Conservation (phyloP, 2,888 invertebrate species). For the Formica aserva region DNA sequence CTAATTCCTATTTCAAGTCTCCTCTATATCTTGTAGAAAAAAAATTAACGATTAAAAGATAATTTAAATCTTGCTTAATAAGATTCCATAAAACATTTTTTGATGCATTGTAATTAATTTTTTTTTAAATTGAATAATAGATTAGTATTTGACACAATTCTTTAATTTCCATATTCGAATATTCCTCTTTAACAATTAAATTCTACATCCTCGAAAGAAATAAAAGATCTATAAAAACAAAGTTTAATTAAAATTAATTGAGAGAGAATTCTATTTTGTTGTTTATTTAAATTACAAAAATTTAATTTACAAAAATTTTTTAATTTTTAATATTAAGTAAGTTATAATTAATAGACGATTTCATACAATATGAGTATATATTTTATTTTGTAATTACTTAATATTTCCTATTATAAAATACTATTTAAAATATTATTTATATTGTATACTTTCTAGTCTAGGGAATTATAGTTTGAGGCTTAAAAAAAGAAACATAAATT, state of each 20-base stretch:
- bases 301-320: neutral
- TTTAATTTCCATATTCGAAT: neutral
- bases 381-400: neutral
- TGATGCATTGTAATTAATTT: neutral
- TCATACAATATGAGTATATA: neutral
- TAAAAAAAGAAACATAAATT: slow-evolving; percentile 3
- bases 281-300: neutral
- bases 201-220: neutral
- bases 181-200: neutral
- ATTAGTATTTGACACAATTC: neutral
- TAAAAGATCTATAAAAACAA: neutral
- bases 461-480: neutral
- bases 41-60: neutral
- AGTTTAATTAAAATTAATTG: neutral
- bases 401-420: neutral
- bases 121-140: neutral
- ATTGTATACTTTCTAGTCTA: neutral
- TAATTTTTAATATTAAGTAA: neutral
- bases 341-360: neutral
- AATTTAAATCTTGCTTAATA: neutral
- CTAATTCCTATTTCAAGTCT: neutral
- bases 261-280: neutral
- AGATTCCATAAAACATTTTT: neutral
- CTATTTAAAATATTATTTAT: neutral
- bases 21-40: neutral